These are phyloP conservation scores for Kryptolebias marmoratus DNA, from an alignment of 2,113 vertebrate genomes.

Conservation along the genomic window DNA sequence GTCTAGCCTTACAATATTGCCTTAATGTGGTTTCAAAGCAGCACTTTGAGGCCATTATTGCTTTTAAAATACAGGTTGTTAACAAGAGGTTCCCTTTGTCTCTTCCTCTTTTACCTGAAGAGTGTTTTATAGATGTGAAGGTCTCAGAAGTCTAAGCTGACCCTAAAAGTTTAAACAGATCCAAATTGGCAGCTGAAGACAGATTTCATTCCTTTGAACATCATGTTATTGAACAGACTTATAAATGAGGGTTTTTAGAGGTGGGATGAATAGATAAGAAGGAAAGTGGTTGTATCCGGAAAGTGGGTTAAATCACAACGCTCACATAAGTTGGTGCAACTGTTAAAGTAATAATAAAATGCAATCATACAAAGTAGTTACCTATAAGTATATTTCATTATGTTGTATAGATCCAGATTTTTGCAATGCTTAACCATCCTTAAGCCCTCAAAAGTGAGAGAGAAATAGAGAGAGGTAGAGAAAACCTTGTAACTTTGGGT, in stretches of 20 bases:
- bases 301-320: too few species aligned
- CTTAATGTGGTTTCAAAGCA: conserved; percentile 33
- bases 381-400: too few species aligned
- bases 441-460: not conserved
- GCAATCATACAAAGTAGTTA: too few species aligned
- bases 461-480: too few species aligned
- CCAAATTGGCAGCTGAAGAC: not conserved
- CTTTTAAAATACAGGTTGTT: conserved; percentile 30
- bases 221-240: conserved; percentile 13
- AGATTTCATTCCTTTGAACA: conserved; percentile 39
- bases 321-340: too few species aligned
- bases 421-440: too few species aligned
- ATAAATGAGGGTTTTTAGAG: conserved; percentile 48
- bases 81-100: conserved; percentile 26
- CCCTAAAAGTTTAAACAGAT: too few species aligned
- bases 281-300: not conserved
- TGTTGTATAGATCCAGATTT: too few species aligned
- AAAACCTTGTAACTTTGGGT: not conserved
- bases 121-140: conserved; percentile 5
- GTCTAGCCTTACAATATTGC: conserved; percentile 18
- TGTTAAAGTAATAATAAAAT: too few species aligned
- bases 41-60: conserved; percentile 21
- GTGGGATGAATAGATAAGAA: conserved; percentile 48
- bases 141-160: not conserved
- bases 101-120: not conserved